Base-by-base conservation (phyloP, 2,113 vertebrate species). In the Platysternon megacephalum region DNA sequence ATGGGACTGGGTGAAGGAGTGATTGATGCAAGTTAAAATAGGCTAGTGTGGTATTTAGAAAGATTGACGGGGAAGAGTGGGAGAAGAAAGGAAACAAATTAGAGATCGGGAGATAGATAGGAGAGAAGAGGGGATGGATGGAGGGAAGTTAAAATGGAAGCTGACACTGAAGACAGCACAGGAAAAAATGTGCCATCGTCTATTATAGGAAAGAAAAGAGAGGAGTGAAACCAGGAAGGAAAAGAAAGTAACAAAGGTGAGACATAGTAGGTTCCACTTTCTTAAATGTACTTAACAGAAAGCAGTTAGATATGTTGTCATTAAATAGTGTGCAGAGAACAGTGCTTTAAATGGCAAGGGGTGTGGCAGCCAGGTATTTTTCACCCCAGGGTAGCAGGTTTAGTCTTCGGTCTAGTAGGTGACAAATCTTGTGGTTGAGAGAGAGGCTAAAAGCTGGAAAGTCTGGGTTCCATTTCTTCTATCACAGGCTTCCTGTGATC, bases 391-490 rank as follows among this genome's bases (percentile, higher is more conserved):
- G 32, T 39, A 46, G 49, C 32, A 22, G 32, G 22, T 42, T 44
- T 76, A 76, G 72, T 76, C 72, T 44, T 94, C 48, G 90, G 48
- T 3, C 53, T 94, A 48, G 32, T 19, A 44, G 9, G 24, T 79
- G 29, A 46, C 55, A 72, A 17, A 8, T 53, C 16, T 85, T 72
- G n/a, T 39, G 22, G 11, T 74, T 42, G 11, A 42, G 39, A 74
- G n/a, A 42, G 39, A 42, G 5, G 10, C 68, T 42, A 84, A 80
- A 61, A 84, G 5, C 1, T 90, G 79, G 22, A 13, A 92, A 89
- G 11, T 90, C 93, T 86, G 26, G 21, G 39, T 22, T 74, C 17
- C 19, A 42, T 93, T 91, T 95, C 80, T 95, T 95, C 48, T 87
- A 3, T 78, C 68, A 2, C 68, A 10, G 74, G 28, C 14, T 91